Evolutionary conservation across 2,888 invertebrate genomes (phyloP).

Genomic region (Pseudococcus jackbeardsleyi): DNA sequence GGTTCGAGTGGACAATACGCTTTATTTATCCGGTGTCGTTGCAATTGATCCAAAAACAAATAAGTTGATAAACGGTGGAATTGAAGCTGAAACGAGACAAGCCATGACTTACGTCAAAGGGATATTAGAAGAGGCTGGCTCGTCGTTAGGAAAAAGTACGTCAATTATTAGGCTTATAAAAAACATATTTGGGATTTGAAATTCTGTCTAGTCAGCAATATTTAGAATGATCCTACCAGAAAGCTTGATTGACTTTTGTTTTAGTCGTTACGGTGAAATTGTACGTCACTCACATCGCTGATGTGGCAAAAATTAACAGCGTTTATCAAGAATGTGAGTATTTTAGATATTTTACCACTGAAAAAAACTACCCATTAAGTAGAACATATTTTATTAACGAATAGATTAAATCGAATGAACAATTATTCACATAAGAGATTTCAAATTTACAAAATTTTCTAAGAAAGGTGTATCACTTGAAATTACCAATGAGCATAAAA

Average conservation of each 20-base stretch:
- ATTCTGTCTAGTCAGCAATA: background rate
- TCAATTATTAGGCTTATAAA: background rate
- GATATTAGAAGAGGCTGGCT: conserved; percentile 51
- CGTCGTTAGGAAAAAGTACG: conserved; percentile 56
- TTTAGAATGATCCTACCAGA: too few species aligned
- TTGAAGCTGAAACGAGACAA: conserved; percentile 54
- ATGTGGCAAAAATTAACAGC: conserved; percentile 34
- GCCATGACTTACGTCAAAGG: conserved; percentile 54
- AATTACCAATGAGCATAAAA: conserved; percentile 27
- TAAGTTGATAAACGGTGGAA: conserved; percentile 56
- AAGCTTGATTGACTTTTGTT: background rate
- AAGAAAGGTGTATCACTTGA: conserved; percentile 53
- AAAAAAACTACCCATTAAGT: background rate
- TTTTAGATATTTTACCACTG: too few species aligned
- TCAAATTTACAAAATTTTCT: conserved; percentile 55
- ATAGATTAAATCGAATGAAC: conserved; percentile 48
- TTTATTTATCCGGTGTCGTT: conserved; percentile 61
- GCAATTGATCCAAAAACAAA: conserved; percentile 58
- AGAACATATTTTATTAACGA: conserved; percentile 47
- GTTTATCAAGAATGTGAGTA: conserved; percentile 56
- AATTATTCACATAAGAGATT: conserved; percentile 45
- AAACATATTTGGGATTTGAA: background rate
- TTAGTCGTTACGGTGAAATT: conserved; percentile 29
- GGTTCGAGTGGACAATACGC: conserved; percentile 57
- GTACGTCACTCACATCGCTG: conserved; percentile 31